Evolutionary conservation across 1,140 invertebrate species (phyloP), one percentile per base, ranked within the genome.

Genomic region (Hypothenemus hampei): DNA sequence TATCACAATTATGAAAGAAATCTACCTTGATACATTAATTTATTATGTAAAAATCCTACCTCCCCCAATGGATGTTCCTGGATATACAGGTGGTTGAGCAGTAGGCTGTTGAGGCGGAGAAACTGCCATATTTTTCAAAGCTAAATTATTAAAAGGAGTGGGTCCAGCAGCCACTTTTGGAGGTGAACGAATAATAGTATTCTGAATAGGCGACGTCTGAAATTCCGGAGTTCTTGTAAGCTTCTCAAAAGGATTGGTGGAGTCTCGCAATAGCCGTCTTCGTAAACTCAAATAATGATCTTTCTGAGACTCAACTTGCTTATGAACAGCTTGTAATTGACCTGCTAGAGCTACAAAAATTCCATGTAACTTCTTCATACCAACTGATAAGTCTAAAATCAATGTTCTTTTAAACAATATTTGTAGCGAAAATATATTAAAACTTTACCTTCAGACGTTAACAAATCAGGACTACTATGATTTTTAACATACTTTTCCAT

Each of bases 261-360:
- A 77, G 65, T 93, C 90, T 57, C 88, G 86, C 21, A 89, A 74
- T 4, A 87, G 77, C 51, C 88, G 84, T 65, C 85, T 87, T 15
- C 88, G 72, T 33, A 91, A 80, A 64, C 87, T 88, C 0, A 91
- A 70, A 68, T 89, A 93, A 40, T 89, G 84, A 58, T 90, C 86
- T 70, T 92, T 92, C 65, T 90, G 87, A 4, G 80, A 78, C 61
- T 87, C 81, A 0, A 81, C 75, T 57, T 75, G 69, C 68, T 73
- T 72, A 69, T 93, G 89, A 1, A 91, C 79, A 1, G 82, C 80
- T 63, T 93, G 89, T 16, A 93, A 67, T 45, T 86, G 81, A 0
- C 89, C 89, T 39, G 91, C 91, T 50, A 93, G 73, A 3, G 89
- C 86, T 15, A 93, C 81, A 57, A 93, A 83, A 3, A 86, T 87